These are phyloP conservation scores for Drosophila erecta DNA, from an alignment of 1,140 invertebrate species.

Conservation along the genomic window DNA sequence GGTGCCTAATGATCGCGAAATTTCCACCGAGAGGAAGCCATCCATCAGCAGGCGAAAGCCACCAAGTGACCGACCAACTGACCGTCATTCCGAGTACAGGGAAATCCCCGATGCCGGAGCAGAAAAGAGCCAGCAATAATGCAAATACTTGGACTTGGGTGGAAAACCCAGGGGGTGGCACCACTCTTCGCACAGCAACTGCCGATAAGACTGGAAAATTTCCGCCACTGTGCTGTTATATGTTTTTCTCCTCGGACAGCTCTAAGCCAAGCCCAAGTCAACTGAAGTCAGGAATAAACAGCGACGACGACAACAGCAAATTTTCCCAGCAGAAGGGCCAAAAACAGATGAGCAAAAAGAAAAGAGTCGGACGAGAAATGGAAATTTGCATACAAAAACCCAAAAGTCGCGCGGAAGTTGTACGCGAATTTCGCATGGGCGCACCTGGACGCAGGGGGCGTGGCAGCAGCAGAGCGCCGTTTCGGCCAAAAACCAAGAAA, in stretches of 20 bases:
- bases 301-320: conserved; percentile 34
- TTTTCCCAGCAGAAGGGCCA: conserved; percentile 40
- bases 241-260: conserved; percentile 36
- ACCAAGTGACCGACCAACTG: conserved; percentile 6
- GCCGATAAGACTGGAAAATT: conserved; percentile 61
- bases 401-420: conserved; percentile 68
- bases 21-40: conserved; percentile 34
- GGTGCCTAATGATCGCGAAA: conserved; percentile 40
- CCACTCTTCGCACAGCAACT: conserved; percentile 36
- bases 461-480: conserved; percentile 39
- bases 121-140: conserved; percentile 30
- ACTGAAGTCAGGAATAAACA: conserved; percentile 43
- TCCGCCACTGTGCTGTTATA: conserved; percentile 20
- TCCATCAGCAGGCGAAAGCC: conserved; percentile 27
- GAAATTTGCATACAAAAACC: conserved; percentile 74
- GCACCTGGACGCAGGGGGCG: conserved; percentile 60
- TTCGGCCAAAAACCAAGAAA: conserved; percentile 17
- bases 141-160: conserved; percentile 36
- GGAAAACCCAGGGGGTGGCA: background rate
- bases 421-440: conserved; percentile 73
- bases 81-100: conserved; percentile 40
- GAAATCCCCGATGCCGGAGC: conserved; percentile 47
- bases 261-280: conserved; percentile 41
- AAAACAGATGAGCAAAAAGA: background rate
- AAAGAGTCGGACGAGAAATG: conserved; percentile 49